Base-by-base conservation (phyloP, 2,797 vertebrate genomes). In the Myripristis jacobus region DNA sequence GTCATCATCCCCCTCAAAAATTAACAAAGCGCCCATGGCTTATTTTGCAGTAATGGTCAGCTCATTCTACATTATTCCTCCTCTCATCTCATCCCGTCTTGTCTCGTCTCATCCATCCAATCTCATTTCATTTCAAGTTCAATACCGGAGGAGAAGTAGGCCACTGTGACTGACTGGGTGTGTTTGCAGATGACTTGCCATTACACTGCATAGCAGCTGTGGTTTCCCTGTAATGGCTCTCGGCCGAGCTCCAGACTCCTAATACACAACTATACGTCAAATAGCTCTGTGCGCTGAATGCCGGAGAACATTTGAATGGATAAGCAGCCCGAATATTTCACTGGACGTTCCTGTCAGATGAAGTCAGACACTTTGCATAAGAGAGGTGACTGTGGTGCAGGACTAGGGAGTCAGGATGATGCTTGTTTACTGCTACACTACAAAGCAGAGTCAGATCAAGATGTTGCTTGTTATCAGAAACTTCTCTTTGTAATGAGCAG, bases 291-390 rank as follows among this genome's bases (percentile, higher is more conserved):
- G 47, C 15, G 70, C 65, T 67, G 73, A 19, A 43, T 5, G 53
- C 44, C 71, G 79, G 47, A 73, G 79, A 80, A 66, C 55, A 46
- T 16, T 7, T 77, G 66, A 47, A 73, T 66, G 67, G 27, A 3
- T 34, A 67, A 86, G 78, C 47, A 76, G 66, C 50, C 50, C 27
- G 71, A 55, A 66, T 34, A 19, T 15, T 22, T 70, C 50, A 43
- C 66, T 66, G 61, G 60, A 79, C 58, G 72, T 55, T 51, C 66
- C 79, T 87, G 84, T 86, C 80, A 66, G 65, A 57, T 82, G 75
- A n/a, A 72, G 61, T 77, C 74, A 77, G 67, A 21, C 70, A 51
- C 69, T 38, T 70, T 54, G 36, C n/a, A 25, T 36, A 58, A 83
- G 16, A 15, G 62, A 81, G 10, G 34, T 31, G 22, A 38, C 36